Conservation (phyloP, 2,888 invertebrate genomes). For the Rotaria socialis region DNA sequence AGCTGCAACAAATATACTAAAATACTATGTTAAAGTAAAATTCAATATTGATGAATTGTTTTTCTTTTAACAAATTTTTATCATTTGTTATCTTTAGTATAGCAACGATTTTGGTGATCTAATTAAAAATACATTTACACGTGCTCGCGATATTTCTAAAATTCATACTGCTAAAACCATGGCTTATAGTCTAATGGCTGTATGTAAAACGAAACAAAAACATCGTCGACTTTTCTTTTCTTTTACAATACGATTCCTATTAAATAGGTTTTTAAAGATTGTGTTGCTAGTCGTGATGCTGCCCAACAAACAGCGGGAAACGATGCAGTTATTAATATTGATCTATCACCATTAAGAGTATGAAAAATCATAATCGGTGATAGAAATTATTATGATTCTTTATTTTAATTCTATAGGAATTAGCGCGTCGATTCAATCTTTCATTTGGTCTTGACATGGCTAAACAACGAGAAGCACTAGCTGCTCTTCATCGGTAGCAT, state of each 20-base stretch:
- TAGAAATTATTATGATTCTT: background rate
- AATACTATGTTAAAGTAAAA: slow-evolving; percentile 79
- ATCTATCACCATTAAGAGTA: slow-evolving; percentile 33
- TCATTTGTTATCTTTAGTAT: slow-evolving; percentile 94
- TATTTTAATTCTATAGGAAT: slow-evolving; percentile 66
- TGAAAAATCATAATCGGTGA: background rate
- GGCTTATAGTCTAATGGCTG: slow-evolving; percentile 61
- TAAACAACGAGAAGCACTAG: slow-evolving; percentile 91
- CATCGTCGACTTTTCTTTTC: background rate
- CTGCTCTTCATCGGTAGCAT: slow-evolving; percentile 74
- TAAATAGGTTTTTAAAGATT: background rate
- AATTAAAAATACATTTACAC: slow-evolving; percentile 90
- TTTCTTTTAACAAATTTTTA: slow-evolving; percentile 53
- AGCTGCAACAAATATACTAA: slow-evolving; percentile 88
- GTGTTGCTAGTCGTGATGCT: background rate
- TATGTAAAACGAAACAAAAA: background rate
- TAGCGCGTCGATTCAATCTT: slow-evolving; percentile 89
- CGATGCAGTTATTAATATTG: background rate
- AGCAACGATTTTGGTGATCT: slow-evolving; percentile 98
- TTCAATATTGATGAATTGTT: background rate
- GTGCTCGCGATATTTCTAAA: slow-evolving; percentile 94
- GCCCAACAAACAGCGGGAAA: background rate
- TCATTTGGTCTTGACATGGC: slow-evolving; percentile 93
- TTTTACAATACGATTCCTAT: background rate
- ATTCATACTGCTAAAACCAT: slow-evolving; percentile 89